Evolutionary conservation across 1,140 invertebrate species (phyloP).

Genomic region (Drosophila virilis): DNA sequence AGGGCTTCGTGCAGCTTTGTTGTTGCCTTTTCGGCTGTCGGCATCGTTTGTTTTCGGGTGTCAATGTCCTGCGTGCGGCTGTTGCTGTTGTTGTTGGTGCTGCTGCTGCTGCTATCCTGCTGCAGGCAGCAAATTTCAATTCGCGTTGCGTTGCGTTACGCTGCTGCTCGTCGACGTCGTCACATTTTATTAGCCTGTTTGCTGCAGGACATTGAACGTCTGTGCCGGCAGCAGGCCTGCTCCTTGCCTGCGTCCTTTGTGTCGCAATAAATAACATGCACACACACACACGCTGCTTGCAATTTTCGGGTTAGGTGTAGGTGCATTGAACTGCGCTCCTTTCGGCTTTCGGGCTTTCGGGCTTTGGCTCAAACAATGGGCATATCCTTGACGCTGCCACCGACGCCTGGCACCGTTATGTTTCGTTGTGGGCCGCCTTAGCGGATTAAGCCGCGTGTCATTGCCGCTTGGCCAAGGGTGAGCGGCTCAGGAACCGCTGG

Average conservation of each 20-base stretch:
- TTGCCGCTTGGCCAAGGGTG: constrained; percentile 13
- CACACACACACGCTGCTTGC: constrained; percentile 19
- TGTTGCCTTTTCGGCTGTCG: constrained; percentile 40
- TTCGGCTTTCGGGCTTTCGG: not conserved
- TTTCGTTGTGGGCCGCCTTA: constrained; percentile 32
- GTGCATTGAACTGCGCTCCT: constrained; percentile 71
- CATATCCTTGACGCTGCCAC: constrained; percentile 49
- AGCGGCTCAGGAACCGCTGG: constrained; percentile 4
- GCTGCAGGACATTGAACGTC: constrained; percentile 78
- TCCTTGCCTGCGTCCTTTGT: constrained; percentile 69
- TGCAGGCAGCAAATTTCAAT: constrained; percentile 58
- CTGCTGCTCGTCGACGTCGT: constrained; percentile 49
- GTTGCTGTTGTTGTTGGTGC: constrained; percentile 16
- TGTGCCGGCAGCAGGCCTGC: constrained; percentile 50
- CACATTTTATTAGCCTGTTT: constrained; percentile 80
- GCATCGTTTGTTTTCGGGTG: constrained; percentile 67
- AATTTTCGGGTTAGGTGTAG: constrained; percentile 62
- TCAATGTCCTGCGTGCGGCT: constrained; percentile 73
- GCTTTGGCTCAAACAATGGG: constrained; percentile 44
- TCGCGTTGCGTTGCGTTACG: constrained; percentile 74
- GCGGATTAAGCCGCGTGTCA: constrained; percentile 52
- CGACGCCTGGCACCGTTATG: constrained; percentile 35
- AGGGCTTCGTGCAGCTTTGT: constrained; percentile 35
- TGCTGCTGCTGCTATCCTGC: constrained; percentile 42
- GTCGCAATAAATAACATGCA: constrained; percentile 74